These are phyloP conservation scores for Cynodonichthys magdalenae DNA, from an alignment of 2,797 vertebrate genomes.

Conservation along the genomic window DNA sequence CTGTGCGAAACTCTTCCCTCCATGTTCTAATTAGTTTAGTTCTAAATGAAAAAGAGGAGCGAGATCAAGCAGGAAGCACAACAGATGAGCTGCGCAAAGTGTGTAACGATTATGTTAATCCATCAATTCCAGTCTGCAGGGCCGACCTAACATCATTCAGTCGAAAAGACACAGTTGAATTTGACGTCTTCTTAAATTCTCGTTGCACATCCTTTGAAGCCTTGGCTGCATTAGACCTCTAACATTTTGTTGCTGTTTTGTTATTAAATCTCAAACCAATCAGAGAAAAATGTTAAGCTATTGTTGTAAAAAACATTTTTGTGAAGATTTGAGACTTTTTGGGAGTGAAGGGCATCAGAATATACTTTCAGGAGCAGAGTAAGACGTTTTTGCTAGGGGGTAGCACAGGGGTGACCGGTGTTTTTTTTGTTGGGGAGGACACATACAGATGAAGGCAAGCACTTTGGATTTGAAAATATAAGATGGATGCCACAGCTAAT, in stretches of 20 bases:
- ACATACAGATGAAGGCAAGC: no score
- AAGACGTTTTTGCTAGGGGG: no score
- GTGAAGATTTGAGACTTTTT: conserved; percentile 7
- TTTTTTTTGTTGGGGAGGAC: no score
- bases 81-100: conserved; percentile 36
- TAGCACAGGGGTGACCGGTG: no score
- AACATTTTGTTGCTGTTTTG: background rate
- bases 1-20: conserved; percentile 58
- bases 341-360: background rate
- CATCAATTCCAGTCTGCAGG: conserved; percentile 26
- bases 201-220: conserved; percentile 13
- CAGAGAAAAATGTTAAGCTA: background rate
- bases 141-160: conserved; percentile 8
- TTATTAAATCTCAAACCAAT: conserved; percentile 14
- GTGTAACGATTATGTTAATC: conserved; percentile 34
- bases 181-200: background rate
- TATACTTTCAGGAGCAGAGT: no score
- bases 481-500: no score
- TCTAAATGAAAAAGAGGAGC: conserved; percentile 55
- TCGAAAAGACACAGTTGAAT: conserved; percentile 1
- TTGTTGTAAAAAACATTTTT: conserved; percentile 2
- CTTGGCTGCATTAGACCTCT: background rate
- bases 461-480: no score
- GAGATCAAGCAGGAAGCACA: conserved; percentile 55
- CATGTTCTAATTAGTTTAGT: conserved; percentile 67